Evolutionary conservation across 2,113 vertebrate species (phyloP), one percentile per base, ranked within the genome.

Genomic region (Otocyon megalotis): DNA sequence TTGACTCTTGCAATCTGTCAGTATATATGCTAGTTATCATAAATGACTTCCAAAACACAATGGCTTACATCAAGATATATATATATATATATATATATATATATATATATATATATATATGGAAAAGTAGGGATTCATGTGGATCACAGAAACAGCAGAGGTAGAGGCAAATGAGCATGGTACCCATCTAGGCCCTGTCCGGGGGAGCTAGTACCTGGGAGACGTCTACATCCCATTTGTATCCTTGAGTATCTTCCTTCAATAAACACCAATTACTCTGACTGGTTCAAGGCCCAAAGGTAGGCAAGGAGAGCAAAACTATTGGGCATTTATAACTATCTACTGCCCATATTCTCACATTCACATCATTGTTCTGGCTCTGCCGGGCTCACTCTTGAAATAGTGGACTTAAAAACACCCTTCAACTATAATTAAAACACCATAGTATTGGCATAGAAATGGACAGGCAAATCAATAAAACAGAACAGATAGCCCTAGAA

Each of bases 351-450:
- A 58, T 48, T 72, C 50, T 93, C 92, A 81, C 24, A 35, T 87
- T 95, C 83, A 87, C 74, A 43, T 83, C 90, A 91, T 50, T 93
- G 80, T 69, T 91, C 93, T 96, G 32, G 50, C 65, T 96, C 53
- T 71, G 63, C 88, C 65, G 32, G 89, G 17, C 86, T 80, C 58
- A 32, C 56, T 90, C 69, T 96, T 90, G 84, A 96, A 97, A 94
- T 30, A 96, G 83, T 87, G 69, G 87, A 88, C 95, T 93, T 95
- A 92, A 97, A 97, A 98, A 96, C 74, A 90, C 76, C 80, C 94
- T 95, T 97, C 95, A 94, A 90, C 83, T 90, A 81, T 98, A 97
- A 98, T 98, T 98, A 98, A 97, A 97, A 96, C 92, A 63, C 54
- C 56, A 92, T 22, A 24, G 90, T 93, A 95, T 81, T 94, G 97